These are phyloP conservation scores for Rhagonycha fulva DNA, from an alignment of 2,888 invertebrate species.

Conservation along the genomic window DNA sequence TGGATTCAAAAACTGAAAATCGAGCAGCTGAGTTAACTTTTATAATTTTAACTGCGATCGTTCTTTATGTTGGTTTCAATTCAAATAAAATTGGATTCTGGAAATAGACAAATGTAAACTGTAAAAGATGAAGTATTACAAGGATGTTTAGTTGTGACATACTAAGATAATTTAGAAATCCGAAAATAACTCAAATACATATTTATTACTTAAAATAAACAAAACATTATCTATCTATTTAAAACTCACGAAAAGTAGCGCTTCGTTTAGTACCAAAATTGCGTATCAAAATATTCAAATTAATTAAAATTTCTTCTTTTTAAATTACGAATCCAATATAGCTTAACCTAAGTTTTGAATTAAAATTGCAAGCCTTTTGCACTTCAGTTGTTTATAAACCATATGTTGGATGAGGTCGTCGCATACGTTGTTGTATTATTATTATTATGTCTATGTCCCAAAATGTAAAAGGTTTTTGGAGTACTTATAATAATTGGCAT, in stretches of 20 bases:
- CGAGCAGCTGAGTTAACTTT: not conserved
- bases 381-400: not conserved
- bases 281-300: not conserved
- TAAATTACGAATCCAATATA: not conserved
- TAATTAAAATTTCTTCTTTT: not conserved
- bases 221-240: slow-evolving; percentile 1
- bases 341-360: not conserved
- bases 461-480: not conserved
- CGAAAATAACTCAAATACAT: slow-evolving; percentile 1
- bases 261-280: not conserved
- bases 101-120: slow-evolving; percentile 3
- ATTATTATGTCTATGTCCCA: not conserved
- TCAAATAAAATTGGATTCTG: not conserved
- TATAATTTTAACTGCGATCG: not conserved
- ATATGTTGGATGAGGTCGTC: not conserved
- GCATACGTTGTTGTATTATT: not conserved
- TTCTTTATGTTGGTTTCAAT: not conserved
- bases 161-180: slow-evolving; percentile 1
- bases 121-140: slow-evolving; percentile 4
- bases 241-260: not conserved
- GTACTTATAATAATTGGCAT: not conserved
- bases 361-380: not conserved
- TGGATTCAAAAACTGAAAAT: not conserved
- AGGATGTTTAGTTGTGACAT: slow-evolving; percentile 4
- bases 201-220: slow-evolving; percentile 3